Evolutionary conservation across 2,888 invertebrate species (phyloP).

Genomic region (Adelphocoris suturalis): DNA sequence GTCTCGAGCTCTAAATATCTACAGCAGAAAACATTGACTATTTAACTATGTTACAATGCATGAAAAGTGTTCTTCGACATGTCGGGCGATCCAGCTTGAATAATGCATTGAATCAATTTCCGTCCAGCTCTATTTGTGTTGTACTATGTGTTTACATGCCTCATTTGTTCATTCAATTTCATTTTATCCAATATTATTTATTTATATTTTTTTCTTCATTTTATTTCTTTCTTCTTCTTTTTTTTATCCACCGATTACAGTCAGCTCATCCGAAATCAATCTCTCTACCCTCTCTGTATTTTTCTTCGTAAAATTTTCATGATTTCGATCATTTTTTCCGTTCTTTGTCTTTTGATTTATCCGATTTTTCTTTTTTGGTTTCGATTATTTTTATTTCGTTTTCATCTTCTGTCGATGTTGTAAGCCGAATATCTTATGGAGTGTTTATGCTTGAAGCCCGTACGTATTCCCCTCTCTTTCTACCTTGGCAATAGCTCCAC

Average conservation of each 20-base stretch:
- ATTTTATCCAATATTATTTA: background rate
- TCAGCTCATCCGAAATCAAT: slow-evolving; percentile 15
- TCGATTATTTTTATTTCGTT: slow-evolving; percentile 72
- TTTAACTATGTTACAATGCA: slow-evolving; percentile 45
- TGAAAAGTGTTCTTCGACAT: slow-evolving; percentile 57
- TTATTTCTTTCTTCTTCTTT: slow-evolving; percentile 22
- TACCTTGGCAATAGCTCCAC: slow-evolving; percentile 72
- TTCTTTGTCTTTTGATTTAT: slow-evolving; percentile 74
- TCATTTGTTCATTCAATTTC: slow-evolving; percentile 40
- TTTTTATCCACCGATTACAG: slow-evolving; percentile 29
- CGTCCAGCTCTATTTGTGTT: slow-evolving; percentile 73
- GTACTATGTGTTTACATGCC: slow-evolving; percentile 73
- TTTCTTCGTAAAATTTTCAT: slow-evolving; percentile 32
- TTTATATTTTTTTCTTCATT: slow-evolving; percentile 46
- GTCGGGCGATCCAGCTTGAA: slow-evolving; percentile 73
- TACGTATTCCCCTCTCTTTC: slow-evolving; percentile 63
- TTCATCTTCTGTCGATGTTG: slow-evolving; percentile 74
- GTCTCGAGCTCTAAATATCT: slow-evolving; percentile 12
- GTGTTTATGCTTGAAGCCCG: slow-evolving; percentile 73
- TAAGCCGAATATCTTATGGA: slow-evolving; percentile 73
- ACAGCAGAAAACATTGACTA: slow-evolving; percentile 12
- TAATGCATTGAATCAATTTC: slow-evolving; percentile 74
- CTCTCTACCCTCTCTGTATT: slow-evolving; percentile 30
- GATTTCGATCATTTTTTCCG: slow-evolving; percentile 65
- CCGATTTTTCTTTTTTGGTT: slow-evolving; percentile 70